A percentile compares a stretch with the other conserved stretches of the same genome.
These are phyloP conservation scores for Phasia obesa DNA, from an alignment of 2,888 invertebrate species.

Conservation along the genomic window DNA sequence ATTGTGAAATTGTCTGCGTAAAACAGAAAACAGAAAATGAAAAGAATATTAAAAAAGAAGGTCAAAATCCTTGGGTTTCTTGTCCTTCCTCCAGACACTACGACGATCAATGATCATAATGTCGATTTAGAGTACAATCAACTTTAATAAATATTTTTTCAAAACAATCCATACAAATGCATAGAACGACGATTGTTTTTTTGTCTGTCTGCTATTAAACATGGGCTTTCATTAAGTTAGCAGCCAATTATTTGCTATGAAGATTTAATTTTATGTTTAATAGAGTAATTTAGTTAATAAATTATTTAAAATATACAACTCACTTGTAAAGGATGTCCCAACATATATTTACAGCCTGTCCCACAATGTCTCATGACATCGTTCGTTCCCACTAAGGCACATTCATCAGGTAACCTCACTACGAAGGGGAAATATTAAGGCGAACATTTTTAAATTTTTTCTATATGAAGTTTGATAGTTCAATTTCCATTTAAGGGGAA, in stretches of 20 bases:
- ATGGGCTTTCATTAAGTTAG: constrained; percentile 2
- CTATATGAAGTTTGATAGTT: no score
- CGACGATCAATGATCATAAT: constrained; percentile 30
- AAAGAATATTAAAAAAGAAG: constrained; percentile 74
- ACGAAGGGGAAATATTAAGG: no score
- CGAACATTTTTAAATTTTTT: no score
- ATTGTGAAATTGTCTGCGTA: constrained; percentile 9
- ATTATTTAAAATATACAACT: no score
- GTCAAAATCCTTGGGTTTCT: constrained; percentile 81
- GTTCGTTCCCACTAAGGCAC: no score
- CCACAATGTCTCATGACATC: no score
- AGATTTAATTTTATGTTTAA: no score
- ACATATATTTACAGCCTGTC: no score
- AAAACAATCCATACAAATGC: constrained; percentile 13
- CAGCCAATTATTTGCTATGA: background rate
- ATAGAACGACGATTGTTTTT: background rate
- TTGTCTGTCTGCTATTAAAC: constrained; percentile 14
- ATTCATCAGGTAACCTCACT: no score
- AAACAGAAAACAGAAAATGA: constrained; percentile 13
- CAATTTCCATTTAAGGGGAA: no score
- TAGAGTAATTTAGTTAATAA: no score
- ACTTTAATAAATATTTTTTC: constrained; percentile 25
- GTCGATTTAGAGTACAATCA: constrained; percentile 29
- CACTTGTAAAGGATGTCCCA: no score
- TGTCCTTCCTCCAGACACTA: constrained; percentile 76